Evolutionary conservation across 2,113 vertebrate species (phyloP).

Genomic region (Petroica traversi): DNA sequence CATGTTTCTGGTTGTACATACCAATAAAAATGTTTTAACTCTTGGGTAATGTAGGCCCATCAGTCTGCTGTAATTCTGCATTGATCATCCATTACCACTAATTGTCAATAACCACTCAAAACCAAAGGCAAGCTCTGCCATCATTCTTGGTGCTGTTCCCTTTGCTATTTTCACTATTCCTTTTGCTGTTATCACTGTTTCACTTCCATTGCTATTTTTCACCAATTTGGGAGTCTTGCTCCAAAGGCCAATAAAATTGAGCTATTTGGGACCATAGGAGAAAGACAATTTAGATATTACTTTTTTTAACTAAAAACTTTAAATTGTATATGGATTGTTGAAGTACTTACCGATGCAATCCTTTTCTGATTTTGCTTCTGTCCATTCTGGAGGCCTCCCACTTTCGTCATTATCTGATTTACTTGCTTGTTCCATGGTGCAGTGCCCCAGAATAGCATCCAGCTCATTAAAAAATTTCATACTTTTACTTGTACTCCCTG

Average conservation of each 20-base stretch:
- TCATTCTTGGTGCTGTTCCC: neutral
- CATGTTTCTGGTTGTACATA: neutral
- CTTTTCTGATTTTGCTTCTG: conserved; percentile 46
- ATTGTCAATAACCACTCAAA: neutral
- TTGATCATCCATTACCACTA: neutral
- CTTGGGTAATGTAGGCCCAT: neutral
- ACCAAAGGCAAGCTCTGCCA: neutral
- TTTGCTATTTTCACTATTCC: neutral
- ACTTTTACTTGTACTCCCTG: conserved; percentile 74
- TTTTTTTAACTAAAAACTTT: neutral
- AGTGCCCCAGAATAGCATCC: conserved; percentile 84
- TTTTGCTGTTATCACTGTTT: too few species aligned
- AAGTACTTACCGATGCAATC: conserved; percentile 57
- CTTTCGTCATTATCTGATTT: conserved; percentile 42
- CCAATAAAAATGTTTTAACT: neutral
- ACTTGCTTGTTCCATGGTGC: conserved; percentile 66
- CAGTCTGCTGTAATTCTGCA: neutral
- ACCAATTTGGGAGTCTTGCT: neutral
- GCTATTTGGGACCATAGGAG: neutral
- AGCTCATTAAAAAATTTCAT: conserved; percentile 91
- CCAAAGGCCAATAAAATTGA: neutral
- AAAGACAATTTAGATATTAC: neutral
- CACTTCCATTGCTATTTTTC: too few species aligned
- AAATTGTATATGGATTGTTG: neutral
- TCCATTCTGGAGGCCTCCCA: conserved; percentile 24